These are phyloP conservation scores for Podargus strigoides DNA, from an alignment of 2,797 vertebrate genomes.

Conservation along the genomic window DNA sequence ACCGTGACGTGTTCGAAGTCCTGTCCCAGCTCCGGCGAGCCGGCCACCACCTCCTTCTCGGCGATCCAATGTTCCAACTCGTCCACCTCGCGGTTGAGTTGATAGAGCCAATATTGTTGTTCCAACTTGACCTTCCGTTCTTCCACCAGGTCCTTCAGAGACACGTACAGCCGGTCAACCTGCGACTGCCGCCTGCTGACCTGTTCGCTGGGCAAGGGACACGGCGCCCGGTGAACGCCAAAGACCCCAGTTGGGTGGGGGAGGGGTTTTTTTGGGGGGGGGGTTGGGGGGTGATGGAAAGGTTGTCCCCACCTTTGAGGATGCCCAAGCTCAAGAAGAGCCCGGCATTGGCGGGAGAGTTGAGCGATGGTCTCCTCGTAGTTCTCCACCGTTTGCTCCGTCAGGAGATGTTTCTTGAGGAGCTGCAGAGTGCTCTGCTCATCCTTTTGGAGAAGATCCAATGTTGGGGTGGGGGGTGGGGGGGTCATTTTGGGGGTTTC, in stretches of 20 bases:
- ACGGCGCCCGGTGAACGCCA: not conserved
- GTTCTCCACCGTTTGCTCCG: conserved; percentile 91
- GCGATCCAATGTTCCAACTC: conserved; percentile 97
- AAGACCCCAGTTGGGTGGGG: not conserved
- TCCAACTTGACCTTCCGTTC: conserved; percentile 88
- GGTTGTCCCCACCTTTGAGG: conserved; percentile 81
- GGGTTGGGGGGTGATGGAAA: no score
- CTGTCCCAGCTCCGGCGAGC: conserved; percentile 92
- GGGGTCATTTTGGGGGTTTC: no score
- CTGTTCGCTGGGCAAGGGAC: conserved; percentile 80
- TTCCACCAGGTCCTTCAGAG: conserved; percentile 93
- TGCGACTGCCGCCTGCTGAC: conserved; percentile 94
- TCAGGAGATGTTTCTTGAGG: conserved; percentile 89
- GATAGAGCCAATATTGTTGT: conserved; percentile 96
- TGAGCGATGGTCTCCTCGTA: conserved; percentile 93
- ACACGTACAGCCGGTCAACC: conserved; percentile 94
- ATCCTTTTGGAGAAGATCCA: no score
- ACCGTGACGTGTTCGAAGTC: conserved; percentile 94
- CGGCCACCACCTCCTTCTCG: conserved; percentile 91
- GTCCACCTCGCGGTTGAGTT: conserved; percentile 92
- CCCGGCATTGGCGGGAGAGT: conserved; percentile 89
- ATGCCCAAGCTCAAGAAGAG: conserved; percentile 89
- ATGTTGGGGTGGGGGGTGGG: conserved; percentile 26
- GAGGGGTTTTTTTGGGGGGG: not conserved
- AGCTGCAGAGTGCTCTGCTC: conserved; percentile 92